A percentile compares a stretch with the other conserved stretches of the same genome.
These are phyloP conservation scores for Garrulus glandarius DNA, from an alignment of 2,797 vertebrate species.

Conservation along the genomic window DNA sequence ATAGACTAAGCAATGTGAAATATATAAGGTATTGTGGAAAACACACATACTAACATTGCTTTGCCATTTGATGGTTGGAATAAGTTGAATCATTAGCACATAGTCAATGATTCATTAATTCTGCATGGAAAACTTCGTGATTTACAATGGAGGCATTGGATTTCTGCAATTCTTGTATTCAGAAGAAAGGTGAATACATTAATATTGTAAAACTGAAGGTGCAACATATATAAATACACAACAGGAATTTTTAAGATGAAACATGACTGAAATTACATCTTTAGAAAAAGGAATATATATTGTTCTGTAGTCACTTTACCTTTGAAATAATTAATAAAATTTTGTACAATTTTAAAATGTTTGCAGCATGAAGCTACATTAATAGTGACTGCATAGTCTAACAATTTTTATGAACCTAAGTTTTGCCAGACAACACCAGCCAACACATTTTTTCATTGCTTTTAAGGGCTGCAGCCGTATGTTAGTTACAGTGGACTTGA, in stretches of 20 bases:
- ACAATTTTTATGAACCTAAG: background rate
- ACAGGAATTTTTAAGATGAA: background rate
- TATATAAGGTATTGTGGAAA: background rate
- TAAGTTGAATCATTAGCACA: background rate
- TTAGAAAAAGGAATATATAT: background rate
- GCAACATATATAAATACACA: background rate
- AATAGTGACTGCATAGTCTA: background rate
- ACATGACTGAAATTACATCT: background rate
- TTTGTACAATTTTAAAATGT: background rate
- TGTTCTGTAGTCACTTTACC: background rate
- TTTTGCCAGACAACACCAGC: background rate
- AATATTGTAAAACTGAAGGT: background rate
- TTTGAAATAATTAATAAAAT: background rate
- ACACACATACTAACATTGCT: background rate
- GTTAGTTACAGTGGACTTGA: conserved; percentile 93
- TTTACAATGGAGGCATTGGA: background rate
- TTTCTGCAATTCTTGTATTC: background rate
- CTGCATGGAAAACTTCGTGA: background rate
- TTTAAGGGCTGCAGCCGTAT: conserved; percentile 91
- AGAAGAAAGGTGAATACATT: background rate
- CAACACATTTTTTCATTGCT: background rate
- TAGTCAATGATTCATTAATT: background rate
- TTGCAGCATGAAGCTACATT: background rate
- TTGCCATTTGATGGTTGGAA: background rate
- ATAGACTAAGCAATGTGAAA: background rate